phyloP scores from a whole-genome alignment of 2,797 vertebrate species.

The Pelochelys cantorii region DNA sequence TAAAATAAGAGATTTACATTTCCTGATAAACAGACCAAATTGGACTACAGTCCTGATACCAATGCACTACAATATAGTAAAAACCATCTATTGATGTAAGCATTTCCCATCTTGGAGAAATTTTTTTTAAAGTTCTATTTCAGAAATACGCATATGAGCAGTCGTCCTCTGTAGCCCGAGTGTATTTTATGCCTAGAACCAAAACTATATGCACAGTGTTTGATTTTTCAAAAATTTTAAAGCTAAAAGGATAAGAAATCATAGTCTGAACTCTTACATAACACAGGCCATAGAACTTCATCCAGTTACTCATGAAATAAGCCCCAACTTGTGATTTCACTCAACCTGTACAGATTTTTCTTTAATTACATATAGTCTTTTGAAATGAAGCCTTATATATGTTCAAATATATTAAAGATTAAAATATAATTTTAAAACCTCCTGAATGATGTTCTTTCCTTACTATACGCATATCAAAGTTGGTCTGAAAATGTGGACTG shows the following conservation, averaged over 20 bases:
- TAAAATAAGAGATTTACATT: constrained; percentile 28
- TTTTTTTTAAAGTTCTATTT: constrained; percentile 23
- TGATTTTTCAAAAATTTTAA: neutral
- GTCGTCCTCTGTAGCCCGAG: neutral
- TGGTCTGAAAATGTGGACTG: neutral
- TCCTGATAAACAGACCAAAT: neutral
- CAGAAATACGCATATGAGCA: constrained; percentile 22
- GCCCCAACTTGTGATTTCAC: constrained; percentile 40
- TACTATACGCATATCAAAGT: neutral
- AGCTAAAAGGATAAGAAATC: neutral
- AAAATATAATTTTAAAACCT: neutral
- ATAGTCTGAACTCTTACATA: neutral
- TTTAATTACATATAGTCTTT: constrained; percentile 40
- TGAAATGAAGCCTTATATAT: constrained; percentile 33
- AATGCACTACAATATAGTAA: neutral
- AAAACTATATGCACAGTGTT: neutral
- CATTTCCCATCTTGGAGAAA: constrained; percentile 30
- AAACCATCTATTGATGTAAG: neutral
- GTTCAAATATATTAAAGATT: neutral
- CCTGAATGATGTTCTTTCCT: neutral
- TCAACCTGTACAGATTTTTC: constrained; percentile 26
- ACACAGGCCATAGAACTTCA: neutral
- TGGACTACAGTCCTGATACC: rapidly evolving
- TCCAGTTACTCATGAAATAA: neutral
- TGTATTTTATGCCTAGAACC: neutral